Evolutionary conservation across 2,113 vertebrate genomes (phyloP), one percentile per base, ranked within the genome.

Genomic region (Laticauda colubrina): DNA sequence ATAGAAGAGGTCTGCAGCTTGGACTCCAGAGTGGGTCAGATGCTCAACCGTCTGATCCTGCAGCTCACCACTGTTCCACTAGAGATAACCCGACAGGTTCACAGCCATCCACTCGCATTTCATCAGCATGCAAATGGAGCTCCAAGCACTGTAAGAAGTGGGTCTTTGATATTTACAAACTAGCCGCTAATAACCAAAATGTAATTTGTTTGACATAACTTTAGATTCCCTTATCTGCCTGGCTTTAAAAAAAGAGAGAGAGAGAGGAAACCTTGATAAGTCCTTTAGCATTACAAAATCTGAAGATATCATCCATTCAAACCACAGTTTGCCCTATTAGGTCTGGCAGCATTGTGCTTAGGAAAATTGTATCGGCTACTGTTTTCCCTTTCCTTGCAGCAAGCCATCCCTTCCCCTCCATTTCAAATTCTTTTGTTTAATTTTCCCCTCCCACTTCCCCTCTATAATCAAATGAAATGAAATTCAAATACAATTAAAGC

Each of bases 51-150:
- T 98, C 98, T 98, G 98, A 98, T 98, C 98, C 98, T 97, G 97
- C 98, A 97, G 98, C 98, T 98, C 98, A 96, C 97, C 98, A 98
- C 98, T 98, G 99, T 98, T 98, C 98, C 98, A 97, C 98, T 98
- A 97, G 98, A 98, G 99, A 99, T 99, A 99, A 99, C 99, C 99
- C 97, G 97, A 95, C 97, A 8, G 98, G 99, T 99, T 99, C 99
- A 99, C 98, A 98, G 98, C 97, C 98, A 98, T 98, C 98, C 98
- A 98, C 98, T 98, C 98, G 98, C 98, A 98, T 99, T 99, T 99
- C 99, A 99, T 99, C 98, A 99, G 99, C 99, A 99, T 99, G 99
- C 99, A 99, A 99, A 99, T 99, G 98, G 98, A 98, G 98, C 98
- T 97, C 97, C 97, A 96, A 98, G 98, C 98, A 97, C 98, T 98